Conservation (phyloP, 1,140 invertebrate genomes). For the Babylonia areolata region DNA sequence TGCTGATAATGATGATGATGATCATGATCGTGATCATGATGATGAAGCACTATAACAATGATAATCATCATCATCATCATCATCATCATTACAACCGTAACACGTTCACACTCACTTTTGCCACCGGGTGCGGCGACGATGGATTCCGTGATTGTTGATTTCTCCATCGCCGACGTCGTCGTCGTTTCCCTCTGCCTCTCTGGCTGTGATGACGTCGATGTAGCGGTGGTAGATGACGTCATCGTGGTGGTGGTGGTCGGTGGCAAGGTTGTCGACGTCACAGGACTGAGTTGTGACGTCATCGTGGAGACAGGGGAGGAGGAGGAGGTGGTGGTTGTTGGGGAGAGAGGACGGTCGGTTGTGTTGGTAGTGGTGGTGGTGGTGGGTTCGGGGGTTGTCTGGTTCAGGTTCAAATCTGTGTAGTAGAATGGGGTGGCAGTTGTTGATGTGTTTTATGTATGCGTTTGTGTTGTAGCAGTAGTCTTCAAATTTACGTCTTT, state of each 20-base stretch:
- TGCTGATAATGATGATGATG: too few species aligned
- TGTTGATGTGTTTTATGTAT: too few species aligned
- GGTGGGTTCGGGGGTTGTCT: background rate
- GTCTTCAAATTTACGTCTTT: too few species aligned
- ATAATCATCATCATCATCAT: too few species aligned
- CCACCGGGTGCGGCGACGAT: background rate
- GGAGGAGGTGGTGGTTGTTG: background rate
- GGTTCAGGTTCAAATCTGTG: background rate
- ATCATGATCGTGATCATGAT: too few species aligned
- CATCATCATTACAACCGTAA: too few species aligned
- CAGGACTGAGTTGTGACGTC: background rate
- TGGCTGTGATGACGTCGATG: too few species aligned
- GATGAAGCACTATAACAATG: too few species aligned
- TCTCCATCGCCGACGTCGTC: background rate
- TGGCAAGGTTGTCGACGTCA: background rate
- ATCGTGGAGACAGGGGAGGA: background rate
- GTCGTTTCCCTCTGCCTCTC: background rate
- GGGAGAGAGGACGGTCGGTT: background rate
- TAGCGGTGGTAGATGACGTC: background rate
- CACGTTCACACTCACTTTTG: background rate
- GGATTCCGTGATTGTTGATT: background rate
- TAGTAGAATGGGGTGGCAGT: too few species aligned
- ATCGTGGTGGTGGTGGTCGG: background rate
- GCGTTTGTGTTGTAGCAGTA: too few species aligned
- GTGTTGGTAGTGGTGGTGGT: background rate